Evolutionary conservation across 1,140 invertebrate species (phyloP).

Genomic region (Ips typographus): DNA sequence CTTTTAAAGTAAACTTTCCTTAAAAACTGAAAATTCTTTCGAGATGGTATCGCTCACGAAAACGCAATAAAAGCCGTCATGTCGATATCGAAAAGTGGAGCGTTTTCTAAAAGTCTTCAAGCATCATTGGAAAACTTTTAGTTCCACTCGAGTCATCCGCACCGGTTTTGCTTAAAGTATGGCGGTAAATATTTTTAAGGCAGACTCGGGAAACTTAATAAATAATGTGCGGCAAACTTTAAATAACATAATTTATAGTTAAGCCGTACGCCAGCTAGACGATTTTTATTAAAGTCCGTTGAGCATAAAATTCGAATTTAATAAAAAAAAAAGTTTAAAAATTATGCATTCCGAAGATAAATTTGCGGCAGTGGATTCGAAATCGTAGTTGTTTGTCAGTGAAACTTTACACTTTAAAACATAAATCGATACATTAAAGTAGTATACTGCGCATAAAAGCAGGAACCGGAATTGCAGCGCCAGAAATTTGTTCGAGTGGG

Average conservation of each 20-base stretch:
- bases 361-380: too few species aligned
- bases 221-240: conserved; percentile 26
- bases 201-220: conserved; percentile 19
- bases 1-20: conserved; percentile 1
- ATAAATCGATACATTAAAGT: too few species aligned
- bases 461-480: too few species aligned
- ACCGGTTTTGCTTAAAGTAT: conserved; percentile 26
- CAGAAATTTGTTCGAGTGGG: too few species aligned
- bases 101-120: conserved; percentile 24
- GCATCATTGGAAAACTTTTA: conserved; percentile 32
- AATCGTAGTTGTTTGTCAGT: too few species aligned
- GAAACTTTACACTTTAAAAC: too few species aligned
- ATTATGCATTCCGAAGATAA: neutral
- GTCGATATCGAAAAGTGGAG: conserved; percentile 16
- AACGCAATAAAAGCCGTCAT: conserved; percentile 11
- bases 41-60: conserved; percentile 1
- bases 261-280: neutral
- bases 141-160: conserved; percentile 31
- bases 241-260: conserved; percentile 28
- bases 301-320: neutral
- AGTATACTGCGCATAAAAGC: too few species aligned
- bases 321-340: conserved; percentile 8
- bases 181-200: conserved; percentile 22
- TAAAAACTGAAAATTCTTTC: neutral
- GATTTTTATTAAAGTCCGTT: conserved; percentile 6